Evolutionary conservation across 2,888 invertebrate genomes (phyloP).

Genomic region (Scaptomyza polygonia): DNA sequence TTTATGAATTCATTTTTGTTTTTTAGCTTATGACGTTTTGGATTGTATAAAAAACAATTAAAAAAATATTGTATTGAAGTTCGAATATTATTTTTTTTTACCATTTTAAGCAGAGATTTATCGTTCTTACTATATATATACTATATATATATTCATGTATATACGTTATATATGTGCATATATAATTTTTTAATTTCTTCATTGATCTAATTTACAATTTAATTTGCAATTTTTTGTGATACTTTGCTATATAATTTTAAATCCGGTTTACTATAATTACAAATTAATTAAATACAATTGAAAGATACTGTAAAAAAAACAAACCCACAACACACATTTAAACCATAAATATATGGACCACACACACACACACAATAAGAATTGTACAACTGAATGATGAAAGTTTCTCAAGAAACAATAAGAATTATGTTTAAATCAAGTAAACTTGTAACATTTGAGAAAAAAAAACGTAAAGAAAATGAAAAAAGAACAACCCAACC

Average conservation of each 20-base stretch:
- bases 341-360: slow-evolving; percentile 47
- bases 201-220: slow-evolving; percentile 78
- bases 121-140: slow-evolving; percentile 46
- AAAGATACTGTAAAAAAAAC: slow-evolving; percentile 29
- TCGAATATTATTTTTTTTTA: slow-evolving; percentile 73
- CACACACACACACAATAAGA: slow-evolving; percentile 26
- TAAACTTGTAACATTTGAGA: slow-evolving; percentile 57
- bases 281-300: slow-evolving; percentile 30
- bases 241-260: slow-evolving; percentile 78
- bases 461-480: slow-evolving; percentile 27
- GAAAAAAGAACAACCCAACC: slow-evolving; percentile 50
- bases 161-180: slow-evolving; percentile 35
- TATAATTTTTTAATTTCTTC: slow-evolving; percentile 58
- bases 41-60: slow-evolving; percentile 36
- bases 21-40: slow-evolving; percentile 38
- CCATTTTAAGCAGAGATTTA: slow-evolving; percentile 65
- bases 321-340: slow-evolving; percentile 9
- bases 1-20: slow-evolving; percentile 25
- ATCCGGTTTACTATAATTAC: slow-evolving; percentile 56
- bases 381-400: slow-evolving; percentile 45
- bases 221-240: slow-evolving; percentile 84
- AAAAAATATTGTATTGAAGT: slow-evolving; percentile 59
- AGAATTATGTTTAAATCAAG: slow-evolving; percentile 61
- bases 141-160: slow-evolving; percentile 34
- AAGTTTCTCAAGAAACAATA: slow-evolving; percentile 34